A percentile compares a stretch with the other conserved stretches of the same genome.
phyloP scores from a whole-genome alignment of 2,888 invertebrate genomes.

The Malachius bipustulatus region DNA sequence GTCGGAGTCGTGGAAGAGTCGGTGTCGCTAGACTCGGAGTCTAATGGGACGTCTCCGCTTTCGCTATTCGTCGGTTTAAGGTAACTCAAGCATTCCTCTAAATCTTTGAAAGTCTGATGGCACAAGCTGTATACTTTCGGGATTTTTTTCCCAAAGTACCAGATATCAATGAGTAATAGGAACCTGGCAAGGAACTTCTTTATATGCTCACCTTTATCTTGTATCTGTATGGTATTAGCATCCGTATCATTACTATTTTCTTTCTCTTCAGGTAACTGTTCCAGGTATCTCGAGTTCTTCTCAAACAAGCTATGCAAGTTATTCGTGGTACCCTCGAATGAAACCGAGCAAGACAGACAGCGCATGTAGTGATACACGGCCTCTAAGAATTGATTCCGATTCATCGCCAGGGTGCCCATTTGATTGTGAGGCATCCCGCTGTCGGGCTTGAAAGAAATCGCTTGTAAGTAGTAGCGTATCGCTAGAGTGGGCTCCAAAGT shows the following conservation, averaged over 20 bases:
- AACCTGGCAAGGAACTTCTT: conserved; percentile 43
- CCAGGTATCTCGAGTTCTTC: conserved; percentile 52
- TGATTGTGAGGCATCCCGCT: conserved; percentile 92
- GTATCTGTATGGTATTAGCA: conserved; percentile 35
- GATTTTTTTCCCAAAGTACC: conserved; percentile 52
- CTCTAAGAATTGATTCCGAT: conserved; percentile 70
- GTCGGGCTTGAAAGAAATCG: conserved; percentile 61
- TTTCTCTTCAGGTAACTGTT: conserved; percentile 38
- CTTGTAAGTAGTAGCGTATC: conserved; percentile 76
- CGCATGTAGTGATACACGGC: conserved; percentile 84
- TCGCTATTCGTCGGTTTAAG: conserved; percentile 35
- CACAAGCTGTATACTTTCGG: conserved; percentile 55
- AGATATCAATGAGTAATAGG: conserved; percentile 47
- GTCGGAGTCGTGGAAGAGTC: conserved; percentile 42
- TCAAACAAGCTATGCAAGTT: conserved; percentile 68
- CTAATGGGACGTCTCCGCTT: conserved; percentile 42
- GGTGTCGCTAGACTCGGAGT: conserved; percentile 41
- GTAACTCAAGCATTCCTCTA: conserved; percentile 59
- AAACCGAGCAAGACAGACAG: conserved; percentile 62
- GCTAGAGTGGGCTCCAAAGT: conserved; percentile 57
- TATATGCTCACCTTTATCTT: conserved; percentile 37
- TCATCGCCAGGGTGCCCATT: conserved; percentile 75
- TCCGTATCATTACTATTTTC: conserved; percentile 25
- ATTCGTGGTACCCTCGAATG: conserved; percentile 83
- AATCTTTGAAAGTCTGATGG: conserved; percentile 56